Percentiles rank a stretch among this genome's conserved stretches.
These are phyloP conservation scores for Sebastes kiyomatsui DNA, from an alignment of 2,797 vertebrate genomes.

Conservation along the genomic window DNA sequence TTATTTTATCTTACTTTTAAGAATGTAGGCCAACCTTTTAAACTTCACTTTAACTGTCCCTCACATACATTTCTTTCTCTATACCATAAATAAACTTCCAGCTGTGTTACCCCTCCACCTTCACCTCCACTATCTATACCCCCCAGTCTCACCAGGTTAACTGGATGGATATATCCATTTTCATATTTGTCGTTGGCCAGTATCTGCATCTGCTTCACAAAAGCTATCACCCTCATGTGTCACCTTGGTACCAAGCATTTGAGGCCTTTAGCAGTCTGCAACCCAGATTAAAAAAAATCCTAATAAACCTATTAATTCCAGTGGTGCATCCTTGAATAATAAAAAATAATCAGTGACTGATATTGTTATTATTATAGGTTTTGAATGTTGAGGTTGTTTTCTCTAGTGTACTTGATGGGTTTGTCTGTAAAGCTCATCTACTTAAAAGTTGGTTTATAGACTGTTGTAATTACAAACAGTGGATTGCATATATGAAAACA, in stretches of 20 bases:
- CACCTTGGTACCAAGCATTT: background rate
- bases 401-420: too few species aligned
- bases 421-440: too few species aligned
- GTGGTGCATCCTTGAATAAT: background rate
- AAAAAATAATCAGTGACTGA: too few species aligned
- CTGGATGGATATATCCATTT: constrained; percentile 94
- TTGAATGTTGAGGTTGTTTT: too few species aligned
- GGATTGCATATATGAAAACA: too few species aligned
- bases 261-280: constrained; percentile 1
- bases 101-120: background rate
- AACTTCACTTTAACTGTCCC: background rate
- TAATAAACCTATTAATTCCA: background rate
- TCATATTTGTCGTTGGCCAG: constrained; percentile 97
- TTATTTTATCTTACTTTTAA: background rate
- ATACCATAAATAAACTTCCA: background rate
- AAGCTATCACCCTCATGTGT: background rate
- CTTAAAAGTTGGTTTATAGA: too few species aligned
- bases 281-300: background rate
- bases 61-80: background rate
- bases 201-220: constrained; percentile 75
- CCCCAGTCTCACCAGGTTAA: constrained; percentile 91
- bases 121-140: too few species aligned
- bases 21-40: background rate
- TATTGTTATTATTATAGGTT: background rate
- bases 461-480: too few species aligned